Evolutionary conservation across 2,797 vertebrate genomes (phyloP), one percentile per base, ranked within the genome.

Genomic region (Peromyscus melanophrys): DNA sequence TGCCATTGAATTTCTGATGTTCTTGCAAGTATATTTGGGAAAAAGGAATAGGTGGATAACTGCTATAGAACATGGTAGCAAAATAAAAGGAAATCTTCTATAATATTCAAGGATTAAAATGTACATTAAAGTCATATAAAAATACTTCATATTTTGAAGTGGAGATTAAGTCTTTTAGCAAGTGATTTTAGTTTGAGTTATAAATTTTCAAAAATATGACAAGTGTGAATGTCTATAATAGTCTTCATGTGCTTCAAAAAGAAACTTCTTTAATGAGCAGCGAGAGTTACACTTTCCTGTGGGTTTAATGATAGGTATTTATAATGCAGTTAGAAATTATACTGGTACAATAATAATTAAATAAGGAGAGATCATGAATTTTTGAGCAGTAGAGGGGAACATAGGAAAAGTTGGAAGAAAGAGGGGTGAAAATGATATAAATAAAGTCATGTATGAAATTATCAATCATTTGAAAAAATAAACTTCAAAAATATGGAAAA

Each of bases 121-220:
- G 29, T 40, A 55, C 84, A 90, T 94, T 92, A 40, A 92, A 73
- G n/a, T 61, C 85, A 21, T 14, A 67, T 37, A 52, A 69, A 91
- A 55, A 78, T 86, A 89, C 65, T 90, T 29, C 0, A 23, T 84
- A 9, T 55, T 82, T 93, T 95, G n/a, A 96, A 95, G 85, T 92
- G 77, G 88, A 89, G 6, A 80, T 46, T 46, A 65, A 84, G 11
- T 46, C 63, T 43, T 84, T 61, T 57, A 92, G 92, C 46, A 94
- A 75, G 46, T 83, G 34, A 49, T 67, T 86, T 96, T 55, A 88
- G 34, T 80, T 89, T 57, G 1, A 9, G 25, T 75, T 29, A 57
- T 59, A 40, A 21, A 34, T 84, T 84, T 40, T 84, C 40, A 84
- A 84, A 65, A 84, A 84, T 84, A 34, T 65, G 10, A 46, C 17